These are phyloP conservation scores for Platygyra sinensis DNA, from an alignment of 64 coral and sea anemone genomes.

Conservation along the genomic window DNA sequence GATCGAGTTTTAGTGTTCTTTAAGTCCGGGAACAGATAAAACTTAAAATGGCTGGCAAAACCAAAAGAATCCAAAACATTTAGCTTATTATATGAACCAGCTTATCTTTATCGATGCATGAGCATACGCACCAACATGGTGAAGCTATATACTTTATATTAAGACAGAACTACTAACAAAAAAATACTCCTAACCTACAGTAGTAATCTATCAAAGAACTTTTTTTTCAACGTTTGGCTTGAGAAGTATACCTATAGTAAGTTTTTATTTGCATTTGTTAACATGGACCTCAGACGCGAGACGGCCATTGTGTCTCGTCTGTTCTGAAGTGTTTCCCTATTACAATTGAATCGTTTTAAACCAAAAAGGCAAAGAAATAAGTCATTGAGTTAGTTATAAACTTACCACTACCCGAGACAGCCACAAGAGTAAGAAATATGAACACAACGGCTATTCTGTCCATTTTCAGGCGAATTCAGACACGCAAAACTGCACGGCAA, in stretches of 20 bases:
- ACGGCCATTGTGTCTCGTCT: constrained; percentile 14
- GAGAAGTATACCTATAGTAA: background rate
- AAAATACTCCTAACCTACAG: background rate
- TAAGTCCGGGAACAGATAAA: too few relatives aligned
- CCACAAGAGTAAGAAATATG: background rate
- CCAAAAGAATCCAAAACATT: too few relatives aligned
- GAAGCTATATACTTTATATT: background rate
- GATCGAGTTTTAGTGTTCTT: too few relatives aligned
- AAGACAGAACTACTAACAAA: background rate
- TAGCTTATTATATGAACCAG: too few relatives aligned
- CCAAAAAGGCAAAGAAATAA: background rate
- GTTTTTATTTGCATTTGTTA: background rate
- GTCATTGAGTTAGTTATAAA: background rate
- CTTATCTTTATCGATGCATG: too few relatives aligned
- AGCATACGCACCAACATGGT: background rate
- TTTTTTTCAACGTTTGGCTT: background rate
- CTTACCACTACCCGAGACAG: constrained; percentile 18
- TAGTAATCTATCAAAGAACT: background rate
- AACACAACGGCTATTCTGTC: background rate
- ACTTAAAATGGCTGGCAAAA: too few relatives aligned
- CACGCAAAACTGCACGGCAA: too few relatives aligned
- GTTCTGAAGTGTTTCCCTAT: background rate
- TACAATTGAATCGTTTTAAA: background rate
- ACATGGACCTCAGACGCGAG: background rate
- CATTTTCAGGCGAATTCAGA: background rate